A percentile compares a stretch with the other conserved stretches of the same genome.
These are phyloP conservation scores for Hoplodrina ambigua DNA, from an alignment of 2,888 invertebrate genomes.

Conservation along the genomic window DNA sequence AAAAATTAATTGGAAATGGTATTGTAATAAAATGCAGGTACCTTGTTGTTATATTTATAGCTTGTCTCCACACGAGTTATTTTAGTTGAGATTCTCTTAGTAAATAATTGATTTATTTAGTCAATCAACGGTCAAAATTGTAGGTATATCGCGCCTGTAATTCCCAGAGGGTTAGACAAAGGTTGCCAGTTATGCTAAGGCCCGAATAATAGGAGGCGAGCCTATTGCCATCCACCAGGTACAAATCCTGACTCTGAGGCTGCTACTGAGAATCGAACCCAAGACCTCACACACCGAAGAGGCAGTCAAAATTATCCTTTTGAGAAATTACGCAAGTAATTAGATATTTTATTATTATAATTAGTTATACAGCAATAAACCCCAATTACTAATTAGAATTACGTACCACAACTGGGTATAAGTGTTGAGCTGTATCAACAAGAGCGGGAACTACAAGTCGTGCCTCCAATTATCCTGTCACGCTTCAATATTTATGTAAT, in stretches of 20 bases:
- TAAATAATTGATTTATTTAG: background rate
- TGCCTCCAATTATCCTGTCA: constrained; percentile 60
- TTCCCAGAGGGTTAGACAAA: no score
- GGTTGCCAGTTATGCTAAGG: no score
- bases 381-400: constrained; percentile 37
- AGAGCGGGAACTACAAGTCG: constrained; percentile 44
- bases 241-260: no score
- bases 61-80: background rate
- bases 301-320: background rate
- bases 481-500: constrained; percentile 52
- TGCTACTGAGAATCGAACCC: no score
- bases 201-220: no score
- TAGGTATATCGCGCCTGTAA: no score
- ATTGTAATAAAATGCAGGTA: no score
- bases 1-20: no score
- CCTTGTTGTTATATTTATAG: background rate
- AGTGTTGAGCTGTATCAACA: constrained; percentile 18
- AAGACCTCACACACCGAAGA: no score
- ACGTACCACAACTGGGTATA: background rate
- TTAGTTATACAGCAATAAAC: constrained; percentile 29
- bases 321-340: background rate
- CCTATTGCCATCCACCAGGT: no score
- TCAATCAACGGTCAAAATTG: constrained; percentile 6
- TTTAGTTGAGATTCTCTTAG: background rate
- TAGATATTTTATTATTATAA: constrained; percentile 27